Evolutionary conservation across 2,797 vertebrate genomes (phyloP), one percentile per base, ranked within the genome.

Genomic region (Enteromius afrohamiltoni): DNA sequence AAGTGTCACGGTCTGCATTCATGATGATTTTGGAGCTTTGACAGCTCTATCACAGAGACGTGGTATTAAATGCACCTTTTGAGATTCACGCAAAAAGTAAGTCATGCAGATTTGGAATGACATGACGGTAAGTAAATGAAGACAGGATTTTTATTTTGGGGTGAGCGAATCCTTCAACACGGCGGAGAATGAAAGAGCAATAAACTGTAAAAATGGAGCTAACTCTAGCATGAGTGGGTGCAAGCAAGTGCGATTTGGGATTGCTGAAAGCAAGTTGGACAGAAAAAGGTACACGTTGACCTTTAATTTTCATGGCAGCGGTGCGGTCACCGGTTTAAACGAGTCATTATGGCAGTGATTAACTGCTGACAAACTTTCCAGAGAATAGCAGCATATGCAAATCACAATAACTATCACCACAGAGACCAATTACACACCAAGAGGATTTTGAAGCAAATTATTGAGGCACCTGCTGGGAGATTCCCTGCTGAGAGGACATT

Each of bases 391-490:
- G 64, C 64, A 62, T 86, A 86, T 88, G 87, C 85, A 84, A 86
- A 88, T 84, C 49, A 65, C 40, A 58, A 71, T 55, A 67, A 64
- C 82, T 26, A 53, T 83, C 78, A 83, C 87, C 87, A 73, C 79
- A 49, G 87, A 88, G 87, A 88, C 87, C 87, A 88, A 88, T 88
- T 88, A 88, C 85, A 79, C 67, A 74, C 84, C n/a, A 21, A 70
- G 79, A 67, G 64, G 53, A 82, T 79, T 84, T 73, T 70, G 31
- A 77, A 80, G 79, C 69, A 49, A 86, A 83, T 82, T 78, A 86
- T 62, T 79, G 62, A 86, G 45, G 51, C 31, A 37, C 47, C 84
- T 64, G 45, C n/a, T 29, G 86, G 75, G 79, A 86, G 60, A 74
- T 78, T 51, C 71, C 26, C 55, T 85, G 42, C 70, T 84, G 58